Percentiles rank a stretch among this genome's conserved stretches.
phyloP scores from a whole-genome alignment of 1,140 invertebrate genomes.

The Triops longicaudatus region DNA sequence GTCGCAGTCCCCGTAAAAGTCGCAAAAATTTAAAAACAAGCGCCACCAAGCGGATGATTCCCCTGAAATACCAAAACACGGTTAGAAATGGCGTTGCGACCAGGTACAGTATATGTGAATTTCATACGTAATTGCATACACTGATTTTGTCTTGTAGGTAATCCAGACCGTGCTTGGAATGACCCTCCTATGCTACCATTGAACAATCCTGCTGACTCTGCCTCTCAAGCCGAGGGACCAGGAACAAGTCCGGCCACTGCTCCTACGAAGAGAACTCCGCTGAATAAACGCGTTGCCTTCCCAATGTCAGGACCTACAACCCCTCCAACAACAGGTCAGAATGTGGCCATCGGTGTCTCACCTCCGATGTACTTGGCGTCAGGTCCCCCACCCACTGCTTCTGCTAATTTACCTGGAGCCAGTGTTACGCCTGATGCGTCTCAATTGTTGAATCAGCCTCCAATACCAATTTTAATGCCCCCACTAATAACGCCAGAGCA shows the following conservation, averaged over 20 bases:
- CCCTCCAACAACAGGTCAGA: neutral
- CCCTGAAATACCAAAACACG: neutral
- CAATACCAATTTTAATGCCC: neutral
- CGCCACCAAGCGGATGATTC: neutral
- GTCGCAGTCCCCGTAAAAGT: neutral
- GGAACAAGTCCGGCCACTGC: neutral
- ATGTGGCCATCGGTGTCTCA: neutral
- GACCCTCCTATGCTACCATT: slow-evolving; percentile 24
- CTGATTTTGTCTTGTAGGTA: slow-evolving; percentile 18
- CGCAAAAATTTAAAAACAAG: neutral
- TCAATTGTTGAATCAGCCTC: neutral
- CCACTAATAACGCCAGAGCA: neutral
- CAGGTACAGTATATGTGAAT: neutral
- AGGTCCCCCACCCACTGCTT: neutral
- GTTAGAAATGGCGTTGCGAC: neutral
- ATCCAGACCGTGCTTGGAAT: slow-evolving; percentile 27
- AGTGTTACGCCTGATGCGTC: neutral
- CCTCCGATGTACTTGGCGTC: neutral
- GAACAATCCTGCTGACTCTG: neutral
- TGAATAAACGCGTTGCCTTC: slow-evolving; percentile 28
- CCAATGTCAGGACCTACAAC: slow-evolving; percentile 16
- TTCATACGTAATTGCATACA: neutral
- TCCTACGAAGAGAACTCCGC: neutral
- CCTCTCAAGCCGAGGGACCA: neutral
- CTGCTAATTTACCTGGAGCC: no score